phyloP scores from a whole-genome alignment of 2,888 invertebrate genomes.

The Sylvicola cinctus region DNA sequence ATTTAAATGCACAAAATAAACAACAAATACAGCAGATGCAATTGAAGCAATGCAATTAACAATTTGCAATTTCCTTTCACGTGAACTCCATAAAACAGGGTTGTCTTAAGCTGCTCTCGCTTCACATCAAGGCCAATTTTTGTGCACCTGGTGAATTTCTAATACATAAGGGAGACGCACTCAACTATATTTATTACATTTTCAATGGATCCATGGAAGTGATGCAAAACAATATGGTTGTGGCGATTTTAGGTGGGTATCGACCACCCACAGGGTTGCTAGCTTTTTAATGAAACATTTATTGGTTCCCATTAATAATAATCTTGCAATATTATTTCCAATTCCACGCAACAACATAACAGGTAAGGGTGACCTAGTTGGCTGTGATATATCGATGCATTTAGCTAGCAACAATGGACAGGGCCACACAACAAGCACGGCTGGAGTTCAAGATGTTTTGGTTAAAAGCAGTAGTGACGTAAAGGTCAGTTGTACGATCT shows the following conservation, averaged over 20 bases:
- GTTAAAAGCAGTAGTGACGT: conserved; percentile 91
- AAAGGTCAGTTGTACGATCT: conserved; percentile 28
- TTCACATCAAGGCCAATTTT: conserved; percentile 85
- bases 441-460: conserved; percentile 43
- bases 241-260: conserved; percentile 77
- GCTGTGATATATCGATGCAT: conserved; percentile 74
- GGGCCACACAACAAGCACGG: conserved; percentile 30
- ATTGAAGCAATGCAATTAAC: no score
- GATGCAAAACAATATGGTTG: conserved; percentile 89
- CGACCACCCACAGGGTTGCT: no score
- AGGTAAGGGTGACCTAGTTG: conserved; percentile 93
- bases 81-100: no score
- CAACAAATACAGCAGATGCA: no score
- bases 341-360: no score
- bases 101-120: conserved; percentile 74
- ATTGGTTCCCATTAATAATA: no score
- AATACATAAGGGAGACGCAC: conserved; percentile 83
- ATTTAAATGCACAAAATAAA: no score
- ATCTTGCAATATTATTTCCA: no score
- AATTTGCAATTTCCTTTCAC: no score
- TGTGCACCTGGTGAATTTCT: conserved; percentile 92
- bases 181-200: conserved; percentile 84
- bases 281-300: no score
- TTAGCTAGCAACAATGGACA: conserved; percentile 41
- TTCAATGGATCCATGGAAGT: conserved; percentile 97